Percentiles rank a stretch among this genome's conserved stretches.
Evolutionary conservation across 2,888 invertebrate species (phyloP).

Genomic region (Plebejus argus): DNA sequence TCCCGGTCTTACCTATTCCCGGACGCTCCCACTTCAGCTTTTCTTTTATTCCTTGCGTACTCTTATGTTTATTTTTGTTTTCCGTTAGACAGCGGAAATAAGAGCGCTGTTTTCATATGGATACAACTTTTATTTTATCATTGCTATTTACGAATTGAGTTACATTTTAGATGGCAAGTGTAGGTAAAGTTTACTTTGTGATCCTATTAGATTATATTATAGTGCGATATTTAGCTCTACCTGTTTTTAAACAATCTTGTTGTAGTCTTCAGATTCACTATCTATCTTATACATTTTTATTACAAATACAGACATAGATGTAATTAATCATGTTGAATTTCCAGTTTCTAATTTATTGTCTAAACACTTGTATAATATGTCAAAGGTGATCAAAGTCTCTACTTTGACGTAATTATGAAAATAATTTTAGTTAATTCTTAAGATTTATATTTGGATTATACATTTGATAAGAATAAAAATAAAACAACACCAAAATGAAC

Average conservation of each 20-base stretch:
- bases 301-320: not conserved
- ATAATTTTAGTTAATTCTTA: not conserved
- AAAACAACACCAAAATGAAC: not conserved
- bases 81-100: conserved; percentile 75
- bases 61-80: conserved; percentile 79
- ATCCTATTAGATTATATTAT: not conserved
- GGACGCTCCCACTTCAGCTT: conserved; percentile 74
- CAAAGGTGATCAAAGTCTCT: not conserved
- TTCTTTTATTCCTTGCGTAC: conserved; percentile 77
- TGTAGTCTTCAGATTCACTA: not conserved
- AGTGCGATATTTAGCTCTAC: too few species aligned
- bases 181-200: not conserved
- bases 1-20: conserved; percentile 54
- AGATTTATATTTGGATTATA: not conserved
- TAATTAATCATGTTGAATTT: not conserved
- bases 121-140: conserved; percentile 46
- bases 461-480: not conserved
- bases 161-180: not conserved
- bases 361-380: not conserved
- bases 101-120: conserved; percentile 61
- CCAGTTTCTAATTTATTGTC: not conserved
- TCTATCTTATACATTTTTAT: not conserved
- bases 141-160: conserved; percentile 2
- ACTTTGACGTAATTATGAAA: not conserved
- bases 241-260: too few species aligned